Evolutionary conservation across 2,888 invertebrate species (phyloP).

Genomic region (Amphiduros pacificus): DNA sequence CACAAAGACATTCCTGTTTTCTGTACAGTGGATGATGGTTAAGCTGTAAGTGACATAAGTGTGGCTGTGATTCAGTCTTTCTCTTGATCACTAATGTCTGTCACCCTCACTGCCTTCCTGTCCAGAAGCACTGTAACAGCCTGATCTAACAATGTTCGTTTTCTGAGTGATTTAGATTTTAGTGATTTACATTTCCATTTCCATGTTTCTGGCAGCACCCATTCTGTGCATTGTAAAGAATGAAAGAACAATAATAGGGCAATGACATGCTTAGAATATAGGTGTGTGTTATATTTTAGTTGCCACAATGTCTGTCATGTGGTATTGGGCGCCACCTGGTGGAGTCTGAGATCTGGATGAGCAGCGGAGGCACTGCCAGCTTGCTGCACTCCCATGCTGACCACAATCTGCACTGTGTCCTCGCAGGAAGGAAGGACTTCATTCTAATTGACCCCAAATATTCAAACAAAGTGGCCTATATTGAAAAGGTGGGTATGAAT

Average conservation of each 20-base stretch:
- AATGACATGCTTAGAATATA: not conserved
- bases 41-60: too few species aligned
- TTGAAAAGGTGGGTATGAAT: conserved; percentile 4
- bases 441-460: conserved; percentile 50
- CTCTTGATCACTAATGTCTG: too few species aligned
- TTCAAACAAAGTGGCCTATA: conserved; percentile 30
- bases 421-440: conserved; percentile 59
- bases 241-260: not conserved
- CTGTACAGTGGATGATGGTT: too few species aligned
- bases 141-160: too few species aligned
- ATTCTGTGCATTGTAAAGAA: too few species aligned
- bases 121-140: too few species aligned
- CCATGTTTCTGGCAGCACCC: too few species aligned
- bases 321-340: conserved; percentile 43
- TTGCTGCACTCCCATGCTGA: conserved; percentile 56
- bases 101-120: too few species aligned
- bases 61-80: too few species aligned
- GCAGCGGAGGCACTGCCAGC: conserved; percentile 54
- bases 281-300: conserved; percentile 27
- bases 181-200: too few species aligned
- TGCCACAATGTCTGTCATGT: conserved; percentile 50
- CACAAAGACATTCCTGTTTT: too few species aligned
- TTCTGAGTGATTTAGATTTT: too few species aligned
- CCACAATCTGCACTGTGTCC: conserved; percentile 56
- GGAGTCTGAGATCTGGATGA: conserved; percentile 58